Conservation (phyloP, 2,113 vertebrate genomes). For the Nothobranchius kuhntae region DNA sequence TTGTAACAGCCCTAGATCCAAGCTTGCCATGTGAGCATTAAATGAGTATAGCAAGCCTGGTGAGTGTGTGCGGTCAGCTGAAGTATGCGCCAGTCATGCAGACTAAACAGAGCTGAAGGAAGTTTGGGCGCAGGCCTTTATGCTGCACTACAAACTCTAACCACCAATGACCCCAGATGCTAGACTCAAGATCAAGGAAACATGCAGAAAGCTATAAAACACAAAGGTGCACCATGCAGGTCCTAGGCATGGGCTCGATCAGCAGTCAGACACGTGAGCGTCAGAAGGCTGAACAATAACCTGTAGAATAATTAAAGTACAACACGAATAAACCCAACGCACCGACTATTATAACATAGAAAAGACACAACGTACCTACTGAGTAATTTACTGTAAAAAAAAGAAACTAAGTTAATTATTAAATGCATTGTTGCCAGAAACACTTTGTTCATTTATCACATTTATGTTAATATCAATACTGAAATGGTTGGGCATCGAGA, state of each 20-base stretch:
- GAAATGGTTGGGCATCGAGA: too few species aligned
- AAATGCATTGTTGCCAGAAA: neutral
- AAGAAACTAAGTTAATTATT: neutral
- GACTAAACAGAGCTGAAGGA: conserved; percentile 67
- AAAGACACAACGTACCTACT: neutral
- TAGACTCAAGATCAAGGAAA: conserved; percentile 27
- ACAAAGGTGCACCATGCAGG: conserved; percentile 1
- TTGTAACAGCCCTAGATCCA: too few species aligned
- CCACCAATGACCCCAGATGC: conserved; percentile 43
- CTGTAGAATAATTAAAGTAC: too few species aligned
- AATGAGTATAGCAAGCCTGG: conserved; percentile 17
- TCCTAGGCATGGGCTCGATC: neutral
- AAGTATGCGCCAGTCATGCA: conserved; percentile 35
- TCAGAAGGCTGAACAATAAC: too few species aligned
- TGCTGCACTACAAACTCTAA: conserved; percentile 36
- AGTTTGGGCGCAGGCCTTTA: conserved; percentile 36
- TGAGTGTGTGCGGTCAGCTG: conserved; percentile 37
- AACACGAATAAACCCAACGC: conserved; percentile 7
- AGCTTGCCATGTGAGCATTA: neutral
- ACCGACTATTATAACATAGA: neutral
- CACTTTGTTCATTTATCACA: too few species aligned
- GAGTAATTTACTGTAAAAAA: neutral
- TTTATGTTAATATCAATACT: too few species aligned
- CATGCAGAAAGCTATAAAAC: neutral
- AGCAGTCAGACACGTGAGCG: too few species aligned